Evolutionary conservation across 2,113 vertebrate genomes (phyloP), one percentile per base, ranked within the genome.

Genomic region (Mellivora capensis): DNA sequence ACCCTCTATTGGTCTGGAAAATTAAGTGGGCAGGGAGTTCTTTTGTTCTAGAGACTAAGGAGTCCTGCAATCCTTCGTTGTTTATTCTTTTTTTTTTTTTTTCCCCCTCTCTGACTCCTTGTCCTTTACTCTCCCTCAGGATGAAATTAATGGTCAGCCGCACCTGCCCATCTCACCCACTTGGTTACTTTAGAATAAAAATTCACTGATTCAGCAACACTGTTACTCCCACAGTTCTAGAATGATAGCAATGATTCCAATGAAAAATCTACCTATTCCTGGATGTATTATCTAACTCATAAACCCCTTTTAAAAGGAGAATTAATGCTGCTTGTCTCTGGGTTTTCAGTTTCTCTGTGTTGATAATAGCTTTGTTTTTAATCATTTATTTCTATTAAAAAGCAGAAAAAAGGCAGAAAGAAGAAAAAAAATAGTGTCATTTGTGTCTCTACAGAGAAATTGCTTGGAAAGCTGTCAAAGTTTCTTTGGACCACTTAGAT

Each of bases 1-100:
- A 97, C 23, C 71, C 96, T 96, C 96, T 96, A 62, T 91, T 97
- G 74, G 69, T 96, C 79, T 72, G 91, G 96, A 97, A 98, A 98
- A 95, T 98, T 96, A 97, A 90, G 62, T 54, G 72, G 82, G 83
- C 74, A 94, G 47, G 74, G 72, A 90, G 67, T 8, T 96, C 89
- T 93, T 94, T 91, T 96, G 44, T 91, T n/a, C 52, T 44, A 82
- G 59, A n/a, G 31, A 72, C 69, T 59, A 49, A 59, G 59, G 94
- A 96, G 42, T 79, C 87, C 77, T 74, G 23, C 23, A 49, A 34
- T 81, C 29, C 18, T 76, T 93, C 84, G 23, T 79, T 96, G 76
- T 92, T 91, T 93, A 42, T 95, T 93, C 49, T 44, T 72, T 37
- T 42, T 31, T 76, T 44, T 72, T 37, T 42, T 31, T 76, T 67